Conservation (phyloP, 2,797 vertebrate genomes). For the Gadopsis bispinosus region DNA sequence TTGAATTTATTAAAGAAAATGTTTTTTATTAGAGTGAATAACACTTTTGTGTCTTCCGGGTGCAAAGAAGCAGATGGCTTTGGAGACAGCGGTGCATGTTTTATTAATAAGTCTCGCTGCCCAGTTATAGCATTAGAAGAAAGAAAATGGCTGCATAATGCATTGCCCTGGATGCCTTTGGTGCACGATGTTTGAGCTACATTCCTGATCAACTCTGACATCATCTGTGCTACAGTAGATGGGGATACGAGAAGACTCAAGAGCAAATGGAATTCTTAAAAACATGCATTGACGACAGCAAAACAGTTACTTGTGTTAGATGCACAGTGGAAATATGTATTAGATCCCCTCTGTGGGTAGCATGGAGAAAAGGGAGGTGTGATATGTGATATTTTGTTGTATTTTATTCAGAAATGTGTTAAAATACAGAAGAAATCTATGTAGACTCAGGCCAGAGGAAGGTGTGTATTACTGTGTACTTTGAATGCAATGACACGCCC, state of each 20-base stretch:
- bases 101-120: constrained; percentile 66
- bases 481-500: neutral
- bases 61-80: constrained; percentile 27
- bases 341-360: neutral
- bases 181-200: constrained; percentile 11
- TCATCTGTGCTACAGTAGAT: neutral
- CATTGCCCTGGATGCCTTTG: constrained; percentile 15
- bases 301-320: neutral
- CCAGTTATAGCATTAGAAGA: constrained; percentile 49
- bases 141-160: constrained; percentile 60
- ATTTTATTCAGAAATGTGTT: neutral
- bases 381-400: neutral
- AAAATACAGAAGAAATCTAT: neutral
- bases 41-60: constrained; percentile 16
- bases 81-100: constrained; percentile 59
- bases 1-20: neutral
- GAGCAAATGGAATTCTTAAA: neutral
- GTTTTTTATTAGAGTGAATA: constrained; percentile 6
- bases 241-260: neutral
- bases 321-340: neutral
- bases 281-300: constrained; percentile 1
- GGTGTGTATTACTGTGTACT: neutral
- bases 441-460: neutral
- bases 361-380: neutral
- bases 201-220: constrained; percentile 39